Percentiles rank a stretch among this genome's conserved stretches.
phyloP scores from a whole-genome alignment of 2,797 vertebrate species.

The Knipowitschia caucasica region DNA sequence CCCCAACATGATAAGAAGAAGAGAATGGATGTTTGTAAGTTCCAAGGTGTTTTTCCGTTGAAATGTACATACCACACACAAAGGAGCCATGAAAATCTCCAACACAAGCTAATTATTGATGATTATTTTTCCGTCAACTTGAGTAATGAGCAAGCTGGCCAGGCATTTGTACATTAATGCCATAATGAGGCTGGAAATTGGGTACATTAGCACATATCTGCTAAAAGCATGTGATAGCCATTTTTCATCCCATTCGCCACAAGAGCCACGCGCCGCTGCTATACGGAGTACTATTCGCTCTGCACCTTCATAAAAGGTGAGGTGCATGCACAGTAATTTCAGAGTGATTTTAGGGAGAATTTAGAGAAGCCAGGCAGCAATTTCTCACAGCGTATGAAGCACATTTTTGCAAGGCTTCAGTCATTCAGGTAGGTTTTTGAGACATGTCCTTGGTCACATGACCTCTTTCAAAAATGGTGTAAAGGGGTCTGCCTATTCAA shows the following conservation, averaged over 20 bases:
- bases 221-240: constrained; percentile 68
- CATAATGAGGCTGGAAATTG: constrained; percentile 74
- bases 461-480: neutral
- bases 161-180: constrained; percentile 69
- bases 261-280: constrained; percentile 43
- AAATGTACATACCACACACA: constrained; percentile 29
- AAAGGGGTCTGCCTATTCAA: neutral
- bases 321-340: constrained; percentile 30
- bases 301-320: constrained; percentile 26
- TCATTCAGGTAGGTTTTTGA: constrained; percentile 2
- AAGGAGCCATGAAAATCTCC: constrained; percentile 23
- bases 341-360: constrained; percentile 38
- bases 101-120: constrained; percentile 61
- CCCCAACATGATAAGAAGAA: no score
- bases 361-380: constrained; percentile 27
- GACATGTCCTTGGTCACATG: constrained; percentile 1
- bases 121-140: constrained; percentile 69
- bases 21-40: neutral
- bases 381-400: constrained; percentile 13
- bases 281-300: constrained; percentile 34
- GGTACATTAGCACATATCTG: constrained; percentile 67
- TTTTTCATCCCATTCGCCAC: constrained; percentile 67
- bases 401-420: neutral
- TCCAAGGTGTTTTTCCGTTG: constrained; percentile 19
- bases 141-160: constrained; percentile 66